Base-by-base conservation (phyloP, 2,113 vertebrate species). In the Laticauda laticaudata region DNA sequence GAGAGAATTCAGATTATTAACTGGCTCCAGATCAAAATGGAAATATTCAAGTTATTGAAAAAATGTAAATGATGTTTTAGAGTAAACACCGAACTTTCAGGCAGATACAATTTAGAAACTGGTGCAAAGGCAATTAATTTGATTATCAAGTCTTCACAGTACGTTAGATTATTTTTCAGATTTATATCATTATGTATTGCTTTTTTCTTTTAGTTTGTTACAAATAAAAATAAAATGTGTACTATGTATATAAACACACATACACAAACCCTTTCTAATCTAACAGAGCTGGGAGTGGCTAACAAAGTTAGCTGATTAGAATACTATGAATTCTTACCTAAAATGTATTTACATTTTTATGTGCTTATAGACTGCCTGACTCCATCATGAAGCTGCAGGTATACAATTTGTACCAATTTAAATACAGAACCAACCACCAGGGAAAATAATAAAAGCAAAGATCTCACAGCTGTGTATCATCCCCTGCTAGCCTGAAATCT, bases 31-130 rank as follows among this genome's bases (percentile, higher is more conserved):
- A 91, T 12, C 15, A 94, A 89, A 86, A 88, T 92, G 81, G 75
- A 8, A 89, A 59, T 90, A 86, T 57, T 95, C 94, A 94, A 92
- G 93, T 93, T 86, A 86, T 88, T 92, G 92, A 94, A 91, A 0
- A 2, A 90, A 94, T 91, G 92, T 53, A 96, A 94, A 94, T 92
- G 93, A 94, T 93, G 5, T 8, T 92, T 54, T 29, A 91, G 87
- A 29, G 26, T 59, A 85, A 86, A 87, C 20, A 24, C 11, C 59
- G 15, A 29, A 48, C 15, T 45, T 59, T n/a, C 55, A 86, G 39
- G 2, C 3, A 20, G 53, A 29, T 3, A 43, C 34, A 43, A 43
- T 43, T 81, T 81, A 20, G 6, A 39, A 20, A 21, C 39, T 81
- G 34, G 34, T 43, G 7, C 75, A 81, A 43, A 81, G 21, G 34